These are phyloP conservation scores for Mallateleia sp. DNA, from an alignment of 2,888 invertebrate species.

Conservation along the genomic window DNA sequence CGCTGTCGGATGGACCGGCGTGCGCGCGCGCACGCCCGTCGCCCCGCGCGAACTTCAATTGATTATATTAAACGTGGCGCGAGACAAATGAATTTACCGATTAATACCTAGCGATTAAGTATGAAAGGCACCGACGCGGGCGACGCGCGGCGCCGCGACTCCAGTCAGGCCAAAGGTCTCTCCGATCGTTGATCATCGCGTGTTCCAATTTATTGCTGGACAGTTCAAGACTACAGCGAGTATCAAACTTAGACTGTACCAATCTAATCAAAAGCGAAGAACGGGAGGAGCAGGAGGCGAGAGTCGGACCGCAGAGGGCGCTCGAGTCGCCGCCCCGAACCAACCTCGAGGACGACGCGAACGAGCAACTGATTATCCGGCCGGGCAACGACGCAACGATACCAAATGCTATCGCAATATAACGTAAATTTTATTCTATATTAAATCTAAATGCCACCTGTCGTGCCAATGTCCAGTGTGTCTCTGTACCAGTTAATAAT, in stretches of 20 bases:
- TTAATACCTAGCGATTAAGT: too few species aligned
- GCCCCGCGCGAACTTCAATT: too few species aligned
- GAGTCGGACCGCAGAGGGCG: too few species aligned
- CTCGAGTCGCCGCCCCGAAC: too few species aligned
- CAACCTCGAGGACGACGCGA: conserved; percentile 51
- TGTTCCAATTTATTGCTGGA: conserved; percentile 88
- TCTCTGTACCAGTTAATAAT: conserved; percentile 90
- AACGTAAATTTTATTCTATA: conserved; percentile 90
- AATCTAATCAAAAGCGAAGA: conserved; percentile 89
- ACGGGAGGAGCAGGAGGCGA: background rate
- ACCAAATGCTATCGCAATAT: conserved; percentile 90
- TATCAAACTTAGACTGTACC: conserved; percentile 90
- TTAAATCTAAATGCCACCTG: conserved; percentile 90
- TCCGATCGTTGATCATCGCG: conserved; percentile 85
- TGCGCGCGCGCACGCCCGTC: too few species aligned
- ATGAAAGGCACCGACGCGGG: too few species aligned
- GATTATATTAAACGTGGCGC: too few species aligned
- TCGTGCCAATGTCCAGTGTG: conserved; percentile 90
- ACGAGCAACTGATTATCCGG: conserved; percentile 81
- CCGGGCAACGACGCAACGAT: conserved; percentile 89
- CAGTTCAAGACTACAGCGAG: conserved; percentile 89
- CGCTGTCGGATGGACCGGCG: too few species aligned
- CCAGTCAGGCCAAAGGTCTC: conserved; percentile 85
- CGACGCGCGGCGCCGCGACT: too few species aligned
- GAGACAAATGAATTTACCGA: too few species aligned